Evolutionary conservation across 2,888 invertebrate genomes (phyloP), one percentile per base, ranked within the genome.

Genomic region (Melangyna quadrimaculata): DNA sequence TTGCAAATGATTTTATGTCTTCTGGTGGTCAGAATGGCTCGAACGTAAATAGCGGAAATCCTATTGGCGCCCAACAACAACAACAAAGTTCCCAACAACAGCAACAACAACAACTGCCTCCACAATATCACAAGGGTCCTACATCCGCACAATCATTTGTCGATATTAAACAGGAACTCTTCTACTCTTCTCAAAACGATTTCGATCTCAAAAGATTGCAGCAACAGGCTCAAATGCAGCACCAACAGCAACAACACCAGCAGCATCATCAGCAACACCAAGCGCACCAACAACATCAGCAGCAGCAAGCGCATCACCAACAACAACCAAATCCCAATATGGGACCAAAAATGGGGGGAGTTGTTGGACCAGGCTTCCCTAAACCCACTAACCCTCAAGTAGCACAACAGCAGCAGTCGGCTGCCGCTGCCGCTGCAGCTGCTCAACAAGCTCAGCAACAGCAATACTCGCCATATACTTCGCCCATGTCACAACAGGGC

Each of bases 391-490:
- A 86, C 9, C 87, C 82, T 14, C 88, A 89, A 87, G 73, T 87
- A 51, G 73, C 87, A 29, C 88, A 88, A 72, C 90, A 90, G 70
- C 90, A 89, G 61, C 91, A 90, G 79, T 89, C 89, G 17, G 74
- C 83, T 45, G 80, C 75, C 9, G 87, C 78, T 19, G 79, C 80
- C 27, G 80, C 77, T n/a, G n/a, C n/a, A 10, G 81, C 78, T 17
- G 79, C 79, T 32, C 87, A 87, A 74, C 89, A 88, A 69, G 88
- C 88, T 59, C 90, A 88, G 82, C 90, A 91, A 88, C 91, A 95
- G 90, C 95, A 94, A 92, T 95, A 95, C 92, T 95, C 95, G 88
- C 95, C 95, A 69, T 95, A 94, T 89, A 94, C 94, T 75, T 94
- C 94, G 89, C 94, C 94, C 0, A 91, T 93, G 95, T 91, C 94